These are phyloP conservation scores for Alviniconcha marisindica DNA, from an alignment of 1,140 invertebrate genomes.

Conservation along the genomic window DNA sequence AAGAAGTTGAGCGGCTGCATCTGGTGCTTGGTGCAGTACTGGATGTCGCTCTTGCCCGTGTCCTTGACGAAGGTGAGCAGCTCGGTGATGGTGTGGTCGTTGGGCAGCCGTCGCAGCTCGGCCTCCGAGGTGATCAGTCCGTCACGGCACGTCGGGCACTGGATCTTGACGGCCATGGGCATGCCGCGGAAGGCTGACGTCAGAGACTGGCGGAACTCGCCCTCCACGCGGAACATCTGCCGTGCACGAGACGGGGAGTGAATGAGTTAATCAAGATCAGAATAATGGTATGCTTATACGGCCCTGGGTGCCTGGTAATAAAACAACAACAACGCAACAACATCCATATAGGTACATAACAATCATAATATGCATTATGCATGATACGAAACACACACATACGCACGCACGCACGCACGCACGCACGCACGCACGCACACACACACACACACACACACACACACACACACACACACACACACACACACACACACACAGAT, in stretches of 20 bases:
- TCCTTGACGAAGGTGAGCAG: conserved; percentile 63
- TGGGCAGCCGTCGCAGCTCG: conserved; percentile 68
- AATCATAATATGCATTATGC: too few relatives aligned
- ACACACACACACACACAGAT: too few relatives aligned
- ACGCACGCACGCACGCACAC: too few relatives aligned
- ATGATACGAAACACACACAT: too few relatives aligned
- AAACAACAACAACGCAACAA: too few relatives aligned
- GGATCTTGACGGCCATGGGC: conserved; percentile 71
- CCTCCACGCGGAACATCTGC: conserved; percentile 72
- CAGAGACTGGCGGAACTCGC: conserved; percentile 68
- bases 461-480: too few relatives aligned
- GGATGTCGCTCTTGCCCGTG: conserved; percentile 62
- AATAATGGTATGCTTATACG: too few relatives aligned
- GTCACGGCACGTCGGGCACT: conserved; percentile 91
- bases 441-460: too few relatives aligned
- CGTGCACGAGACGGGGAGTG: neutral
- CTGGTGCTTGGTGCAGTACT: conserved; percentile 70
- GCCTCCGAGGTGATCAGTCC: conserved; percentile 90
- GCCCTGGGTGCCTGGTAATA: too few relatives aligned
- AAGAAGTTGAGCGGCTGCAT: conserved; percentile 73
- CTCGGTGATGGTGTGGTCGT: conserved; percentile 70
- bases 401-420: too few relatives aligned
- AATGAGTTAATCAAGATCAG: too few relatives aligned
- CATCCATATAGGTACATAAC: too few relatives aligned
- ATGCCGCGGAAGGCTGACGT: conserved; percentile 68